Base-by-base conservation (phyloP, 1,140 invertebrate species). In the Arctopsyche grandis region DNA sequence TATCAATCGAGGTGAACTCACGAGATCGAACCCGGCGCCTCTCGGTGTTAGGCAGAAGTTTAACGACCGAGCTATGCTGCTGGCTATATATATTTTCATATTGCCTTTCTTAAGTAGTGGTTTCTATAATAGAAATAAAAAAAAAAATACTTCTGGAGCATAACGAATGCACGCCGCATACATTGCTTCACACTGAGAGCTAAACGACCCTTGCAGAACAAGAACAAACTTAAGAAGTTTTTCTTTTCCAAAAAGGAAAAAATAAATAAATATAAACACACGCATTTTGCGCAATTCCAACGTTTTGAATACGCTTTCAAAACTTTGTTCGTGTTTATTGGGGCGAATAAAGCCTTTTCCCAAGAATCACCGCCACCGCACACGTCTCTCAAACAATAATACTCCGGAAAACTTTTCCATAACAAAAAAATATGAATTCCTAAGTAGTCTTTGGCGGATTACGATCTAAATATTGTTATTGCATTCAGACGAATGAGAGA, bases 251-350 rank as follows among this genome's bases (percentile, higher is more conserved):
- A 66, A 66, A 66, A 66, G 58, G 16, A 10, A 38, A 38, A 38
- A 38, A 38, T n/a, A 38, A 38, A 38, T 38, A 38, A 38, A 38
- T n/a, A 52, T 52, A 52, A 52, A 52, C 24, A 24, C 63, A 66
- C 63, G 12, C 63, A 66, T 66, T 66, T 66, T 66, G 21, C 12
- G 24, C 63, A 24, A 66, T 66, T 66, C 24, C 21, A 22, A n/a
- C 21, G 63, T 22, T 66, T 66, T 29, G 63, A 66, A 66, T 66
- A 66, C 63, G 63, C n/a, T 66, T 26, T 66, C 24, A 10, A 52
- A 66, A 66, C 22, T 66, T 66, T 66, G 22, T 66, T 66, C 63
- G 22, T 66, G 63, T 66, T 66, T 66, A 66, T 66, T 66, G 63
- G 63, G 63, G 19, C 24, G 63, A 66, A 66, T 66, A 66, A 66